Conservation (phyloP, 2,888 invertebrate species). For the Tipula helvola region DNA sequence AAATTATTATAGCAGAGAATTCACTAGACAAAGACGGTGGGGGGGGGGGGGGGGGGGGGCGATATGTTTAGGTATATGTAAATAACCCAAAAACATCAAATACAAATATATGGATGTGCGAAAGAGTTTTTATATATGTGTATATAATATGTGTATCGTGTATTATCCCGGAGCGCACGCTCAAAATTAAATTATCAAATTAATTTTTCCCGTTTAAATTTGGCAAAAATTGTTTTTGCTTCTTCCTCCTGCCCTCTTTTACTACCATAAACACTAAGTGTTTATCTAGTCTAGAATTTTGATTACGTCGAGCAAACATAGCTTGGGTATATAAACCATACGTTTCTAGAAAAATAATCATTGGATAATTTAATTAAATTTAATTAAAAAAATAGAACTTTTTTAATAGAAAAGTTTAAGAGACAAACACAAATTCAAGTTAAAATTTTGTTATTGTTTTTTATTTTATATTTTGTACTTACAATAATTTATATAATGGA, state of each 20-base stretch:
- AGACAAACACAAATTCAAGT: background rate
- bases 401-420: background rate
- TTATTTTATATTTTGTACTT: background rate
- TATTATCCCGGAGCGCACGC: background rate
- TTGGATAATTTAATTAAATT: background rate
- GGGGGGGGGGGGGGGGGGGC: too few species aligned
- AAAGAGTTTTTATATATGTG: background rate
- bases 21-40: too few species aligned
- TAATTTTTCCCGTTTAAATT: background rate
- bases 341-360: background rate
- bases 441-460: too few species aligned
- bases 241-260: background rate
- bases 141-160: background rate
- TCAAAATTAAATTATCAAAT: background rate
- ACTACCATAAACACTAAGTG: too few species aligned
- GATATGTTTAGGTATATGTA: background rate
- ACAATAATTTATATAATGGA: background rate
- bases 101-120: background rate
- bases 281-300: too few species aligned
- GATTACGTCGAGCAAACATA: too few species aligned
- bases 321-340: background rate
- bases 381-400: background rate
- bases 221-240: background rate
- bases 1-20: background rate
- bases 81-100: background rate